These are phyloP conservation scores for Mycetomoellerius zeteki DNA, from an alignment of 1,140 invertebrate genomes.

Conservation along the genomic window DNA sequence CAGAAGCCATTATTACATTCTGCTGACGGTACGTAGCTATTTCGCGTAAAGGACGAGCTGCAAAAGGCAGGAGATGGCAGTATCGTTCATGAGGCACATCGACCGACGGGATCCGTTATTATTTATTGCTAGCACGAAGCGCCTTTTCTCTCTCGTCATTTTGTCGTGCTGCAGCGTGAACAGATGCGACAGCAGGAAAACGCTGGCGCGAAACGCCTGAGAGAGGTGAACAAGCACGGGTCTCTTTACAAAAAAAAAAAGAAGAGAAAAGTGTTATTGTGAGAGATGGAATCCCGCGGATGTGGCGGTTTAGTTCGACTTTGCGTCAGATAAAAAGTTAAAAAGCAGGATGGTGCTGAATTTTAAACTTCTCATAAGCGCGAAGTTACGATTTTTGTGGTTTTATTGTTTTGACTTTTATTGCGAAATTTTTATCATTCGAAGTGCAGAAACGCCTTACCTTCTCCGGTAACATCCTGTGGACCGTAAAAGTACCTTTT, in stretches of 20 bases:
- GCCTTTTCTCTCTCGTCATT: conserved; percentile 46
- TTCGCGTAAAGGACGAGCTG: conserved; percentile 40
- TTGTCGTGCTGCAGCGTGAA: conserved; percentile 8
- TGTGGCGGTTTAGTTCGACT: conserved; percentile 41
- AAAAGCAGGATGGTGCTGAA: conserved; percentile 54
- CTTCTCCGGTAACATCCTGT: neutral
- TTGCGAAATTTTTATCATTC: conserved; percentile 45
- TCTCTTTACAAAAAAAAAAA: conserved; percentile 30
- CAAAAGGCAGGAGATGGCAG: conserved; percentile 37
- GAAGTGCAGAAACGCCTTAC: neutral
- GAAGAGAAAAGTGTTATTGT: conserved; percentile 37
- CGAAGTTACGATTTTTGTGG: conserved; percentile 29
- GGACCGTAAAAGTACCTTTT: neutral
- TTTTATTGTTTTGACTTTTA: conserved; percentile 52
- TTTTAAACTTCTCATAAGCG: conserved; percentile 47
- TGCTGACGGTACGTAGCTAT: conserved; percentile 64
- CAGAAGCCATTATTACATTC: conserved; percentile 74
- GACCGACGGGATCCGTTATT: conserved; percentile 65
- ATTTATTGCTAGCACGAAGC: conserved; percentile 67
- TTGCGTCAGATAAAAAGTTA: conserved; percentile 48
- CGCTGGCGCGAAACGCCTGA: conserved; percentile 1
- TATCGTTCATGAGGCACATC: conserved; percentile 53
- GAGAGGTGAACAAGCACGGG: conserved; percentile 10
- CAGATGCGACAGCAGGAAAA: conserved; percentile 46
- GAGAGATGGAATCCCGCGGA: conserved; percentile 5